Conservation (phyloP, 37 sponge, comb jelly and placozoan species). For the Petrosia ficiformis region DNA sequence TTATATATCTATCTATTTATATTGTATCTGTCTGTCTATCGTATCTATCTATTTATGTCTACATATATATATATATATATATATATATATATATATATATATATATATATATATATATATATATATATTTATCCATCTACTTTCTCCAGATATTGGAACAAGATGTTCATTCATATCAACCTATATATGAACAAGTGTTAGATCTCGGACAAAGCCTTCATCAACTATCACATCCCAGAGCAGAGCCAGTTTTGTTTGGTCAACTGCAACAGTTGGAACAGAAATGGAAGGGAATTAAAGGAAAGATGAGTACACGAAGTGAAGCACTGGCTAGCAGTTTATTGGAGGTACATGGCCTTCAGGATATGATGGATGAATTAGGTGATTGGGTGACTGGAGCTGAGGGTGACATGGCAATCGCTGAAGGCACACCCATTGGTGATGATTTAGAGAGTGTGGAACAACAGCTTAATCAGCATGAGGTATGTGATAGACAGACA, state of each 20-base stretch:
- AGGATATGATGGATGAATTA: constrained; percentile 77
- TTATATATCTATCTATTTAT: no score
- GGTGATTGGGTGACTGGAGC: constrained; percentile 80
- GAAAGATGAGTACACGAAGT: constrained; percentile 27
- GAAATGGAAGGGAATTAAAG: constrained; percentile 56
- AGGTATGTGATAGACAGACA: constrained; percentile 28
- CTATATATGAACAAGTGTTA: constrained; percentile 52
- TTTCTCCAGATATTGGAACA: constrained; percentile 49
- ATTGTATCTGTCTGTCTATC: no score
- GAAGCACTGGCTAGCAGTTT: constrained; percentile 56
- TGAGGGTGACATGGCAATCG: constrained; percentile 49
- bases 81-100: no score
- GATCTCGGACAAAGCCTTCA: constrained; percentile 57
- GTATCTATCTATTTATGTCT: background rate
- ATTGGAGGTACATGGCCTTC: constrained; percentile 72
- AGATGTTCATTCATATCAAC: constrained; percentile 51
- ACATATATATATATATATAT: no score
- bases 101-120: no score
- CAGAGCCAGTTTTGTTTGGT: constrained; percentile 44
- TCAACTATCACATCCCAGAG: constrained; percentile 68
- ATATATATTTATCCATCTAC: background rate
- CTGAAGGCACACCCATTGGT: constrained; percentile 65
- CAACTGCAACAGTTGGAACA: constrained; percentile 66
- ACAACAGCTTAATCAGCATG: constrained; percentile 65
- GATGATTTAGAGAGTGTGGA: constrained; percentile 63